Evolutionary conservation across 2,113 vertebrate genomes (phyloP), one percentile per base, ranked within the genome.

Genomic region (Condylura cristata): DNA sequence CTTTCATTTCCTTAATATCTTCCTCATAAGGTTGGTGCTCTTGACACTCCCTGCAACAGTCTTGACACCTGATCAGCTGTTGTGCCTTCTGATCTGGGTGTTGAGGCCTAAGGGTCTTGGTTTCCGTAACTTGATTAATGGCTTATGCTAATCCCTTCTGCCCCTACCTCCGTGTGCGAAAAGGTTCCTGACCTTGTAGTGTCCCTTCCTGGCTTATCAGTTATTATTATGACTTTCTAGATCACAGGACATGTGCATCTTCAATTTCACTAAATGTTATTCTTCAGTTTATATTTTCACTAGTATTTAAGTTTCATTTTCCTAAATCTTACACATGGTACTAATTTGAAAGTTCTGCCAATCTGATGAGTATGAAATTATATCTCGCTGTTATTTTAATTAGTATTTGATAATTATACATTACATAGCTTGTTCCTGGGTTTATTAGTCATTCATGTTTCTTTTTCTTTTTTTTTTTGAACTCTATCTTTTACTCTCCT

Each of bases 221-320:
- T 20, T 85, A 86, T 51, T 41, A 44, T 48, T 39, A 80, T 14
- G 51, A 58, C 66, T 58, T 89, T 11, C 72, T 74, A 8, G 46
- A 18, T 71, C n/a, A 72, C n/a, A 78, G 39, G 30, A 85, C 46
- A 89, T 56, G 12, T 44, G 6, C n/a, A 68, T 53, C 46, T 71
- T 89, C n/a, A 58, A 46, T 86, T 90, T 83, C 60, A 56, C 46
- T 65, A 70, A 68, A 16, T 70, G 53, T 51, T 87, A 85, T 95
- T 84, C 5, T 68, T 82, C 90, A 92, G 32, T 46, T 68, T 78
- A n/a, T 56, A 44, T 14, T 63, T 89, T 44, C 30, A 41, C 8
- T 5, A 56, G 80, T 20, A 85, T 22, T 30, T 61, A 83, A 83
- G 39, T 92, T 85, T 18, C 28, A 51, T 85, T 51, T 68, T 37